A percentile compares a stretch with the other conserved stretches of the same genome.
phyloP scores from a whole-genome alignment of 2,888 invertebrate genomes.

The Pristionchus exspectatus region DNA sequence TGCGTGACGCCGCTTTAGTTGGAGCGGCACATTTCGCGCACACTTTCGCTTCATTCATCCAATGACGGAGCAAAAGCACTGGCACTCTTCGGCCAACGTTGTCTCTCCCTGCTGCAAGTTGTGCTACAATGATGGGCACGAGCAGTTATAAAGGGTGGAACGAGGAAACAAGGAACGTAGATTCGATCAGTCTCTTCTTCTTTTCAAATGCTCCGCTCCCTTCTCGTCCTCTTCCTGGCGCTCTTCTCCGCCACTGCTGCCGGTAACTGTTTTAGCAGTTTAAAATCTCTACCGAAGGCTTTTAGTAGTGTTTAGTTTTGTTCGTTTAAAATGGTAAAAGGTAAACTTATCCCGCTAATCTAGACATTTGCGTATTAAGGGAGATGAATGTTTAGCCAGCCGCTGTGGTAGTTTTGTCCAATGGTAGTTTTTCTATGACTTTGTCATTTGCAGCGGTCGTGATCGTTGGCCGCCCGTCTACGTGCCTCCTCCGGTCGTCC shows the following conservation, averaged over 20 bases:
- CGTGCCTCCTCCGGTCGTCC: not conserved
- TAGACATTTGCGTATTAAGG: too few relatives aligned
- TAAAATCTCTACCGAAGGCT: too few relatives aligned
- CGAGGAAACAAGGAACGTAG: not conserved
- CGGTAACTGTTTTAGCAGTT: too few relatives aligned
- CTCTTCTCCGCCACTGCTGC: constrained; percentile 17
- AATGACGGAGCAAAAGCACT: not conserved
- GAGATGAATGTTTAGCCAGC: too few relatives aligned
- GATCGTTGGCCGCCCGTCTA: not conserved
- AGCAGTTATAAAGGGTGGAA: not conserved
- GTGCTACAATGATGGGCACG: not conserved
- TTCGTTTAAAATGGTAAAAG: too few relatives aligned
- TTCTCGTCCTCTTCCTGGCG: constrained; percentile 10
- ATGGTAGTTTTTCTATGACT: too few relatives aligned
- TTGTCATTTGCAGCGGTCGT: not conserved
- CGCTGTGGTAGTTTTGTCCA: too few relatives aligned
- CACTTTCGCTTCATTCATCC: not conserved
- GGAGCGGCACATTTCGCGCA: not conserved
- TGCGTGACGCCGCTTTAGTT: not conserved
- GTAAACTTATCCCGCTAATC: too few relatives aligned
- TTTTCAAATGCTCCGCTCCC: not conserved
- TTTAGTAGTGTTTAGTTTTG: too few relatives aligned
- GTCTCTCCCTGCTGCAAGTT: too few relatives aligned
- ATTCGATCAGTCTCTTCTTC: not conserved
- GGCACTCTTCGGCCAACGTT: not conserved